Percentiles rank a stretch among this genome's conserved stretches.
These are phyloP conservation scores for Formica aserva DNA, from an alignment of 2,888 invertebrate species.

Conservation along the genomic window DNA sequence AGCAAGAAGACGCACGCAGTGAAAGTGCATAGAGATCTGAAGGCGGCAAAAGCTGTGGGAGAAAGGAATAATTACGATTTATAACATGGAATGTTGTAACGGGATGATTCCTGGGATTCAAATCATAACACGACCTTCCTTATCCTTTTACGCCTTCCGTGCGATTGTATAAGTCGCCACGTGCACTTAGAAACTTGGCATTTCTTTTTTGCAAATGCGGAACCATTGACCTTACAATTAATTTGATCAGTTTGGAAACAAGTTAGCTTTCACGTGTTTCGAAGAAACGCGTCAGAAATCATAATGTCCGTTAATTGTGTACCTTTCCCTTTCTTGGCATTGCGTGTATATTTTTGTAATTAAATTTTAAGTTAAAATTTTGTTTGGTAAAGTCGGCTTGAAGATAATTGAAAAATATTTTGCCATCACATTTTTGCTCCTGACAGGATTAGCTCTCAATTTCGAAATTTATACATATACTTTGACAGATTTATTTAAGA, in stretches of 20 bases:
- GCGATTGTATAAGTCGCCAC: neutral
- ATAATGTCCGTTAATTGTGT: neutral
- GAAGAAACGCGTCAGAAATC: neutral
- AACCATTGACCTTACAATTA: neutral
- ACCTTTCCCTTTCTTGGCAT: neutral
- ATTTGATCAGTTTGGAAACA: neutral
- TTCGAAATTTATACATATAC: neutral
- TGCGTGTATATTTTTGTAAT: neutral
- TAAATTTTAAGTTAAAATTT: neutral
- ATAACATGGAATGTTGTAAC: conserved; percentile 68
- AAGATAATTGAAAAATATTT: conserved; percentile 5
- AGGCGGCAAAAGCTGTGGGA: conserved; percentile 62
- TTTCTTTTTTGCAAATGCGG: neutral
- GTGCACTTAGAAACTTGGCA: neutral
- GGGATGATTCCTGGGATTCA: conserved; percentile 58
- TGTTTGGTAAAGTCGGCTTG: no score
- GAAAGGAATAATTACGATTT: conserved; percentile 76
- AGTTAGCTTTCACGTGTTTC: neutral
- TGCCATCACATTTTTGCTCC: neutral
- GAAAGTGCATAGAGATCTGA: conserved; percentile 70
- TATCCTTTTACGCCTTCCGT: neutral
- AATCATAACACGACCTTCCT: conserved; percentile 29
- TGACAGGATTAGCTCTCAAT: neutral
- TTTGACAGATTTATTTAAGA: neutral
- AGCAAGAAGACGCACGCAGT: conserved; percentile 59